Conservation (phyloP, 2,888 invertebrate species). For the Blastobasis lacticolella region DNA sequence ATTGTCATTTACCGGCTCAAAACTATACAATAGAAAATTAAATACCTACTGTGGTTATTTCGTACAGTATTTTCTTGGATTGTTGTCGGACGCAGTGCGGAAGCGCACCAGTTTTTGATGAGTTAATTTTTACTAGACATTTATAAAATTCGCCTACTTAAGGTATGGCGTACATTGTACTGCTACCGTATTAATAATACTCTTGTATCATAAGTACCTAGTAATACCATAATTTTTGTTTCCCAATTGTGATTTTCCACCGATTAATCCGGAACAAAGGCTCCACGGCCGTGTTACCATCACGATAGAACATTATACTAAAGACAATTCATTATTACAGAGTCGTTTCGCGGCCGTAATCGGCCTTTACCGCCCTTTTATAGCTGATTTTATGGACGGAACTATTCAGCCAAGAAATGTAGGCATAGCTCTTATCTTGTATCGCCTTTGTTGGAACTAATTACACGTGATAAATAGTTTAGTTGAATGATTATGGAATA, state of each 20-base stretch:
- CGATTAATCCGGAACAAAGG: constrained; percentile 44
- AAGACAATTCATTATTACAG: constrained; percentile 74
- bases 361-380: constrained; percentile 73
- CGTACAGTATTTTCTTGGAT: too few species aligned
- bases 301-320: constrained; percentile 62
- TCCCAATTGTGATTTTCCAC: constrained; percentile 31
- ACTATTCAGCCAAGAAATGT: constrained; percentile 70
- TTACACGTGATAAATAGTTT: constrained; percentile 25
- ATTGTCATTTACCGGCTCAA: too few species aligned
- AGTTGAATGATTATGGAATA: neutral
- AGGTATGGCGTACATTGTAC: too few species aligned
- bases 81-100: too few species aligned
- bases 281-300: constrained; percentile 38
- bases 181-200: too few species aligned
- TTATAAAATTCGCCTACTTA: too few species aligned
- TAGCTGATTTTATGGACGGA: constrained; percentile 69
- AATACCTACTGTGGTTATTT: too few species aligned
- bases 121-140: too few species aligned
- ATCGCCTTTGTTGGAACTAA: constrained; percentile 50
- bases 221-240: constrained; percentile 13
- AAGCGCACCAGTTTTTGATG: too few species aligned
- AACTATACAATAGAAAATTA: too few species aligned
- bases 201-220: too few species aligned
- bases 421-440: constrained; percentile 46
- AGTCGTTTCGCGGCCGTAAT: constrained; percentile 66